Evolutionary conservation across 2,888 invertebrate species (phyloP).

Genomic region (Aspidiotus destructor): DNA sequence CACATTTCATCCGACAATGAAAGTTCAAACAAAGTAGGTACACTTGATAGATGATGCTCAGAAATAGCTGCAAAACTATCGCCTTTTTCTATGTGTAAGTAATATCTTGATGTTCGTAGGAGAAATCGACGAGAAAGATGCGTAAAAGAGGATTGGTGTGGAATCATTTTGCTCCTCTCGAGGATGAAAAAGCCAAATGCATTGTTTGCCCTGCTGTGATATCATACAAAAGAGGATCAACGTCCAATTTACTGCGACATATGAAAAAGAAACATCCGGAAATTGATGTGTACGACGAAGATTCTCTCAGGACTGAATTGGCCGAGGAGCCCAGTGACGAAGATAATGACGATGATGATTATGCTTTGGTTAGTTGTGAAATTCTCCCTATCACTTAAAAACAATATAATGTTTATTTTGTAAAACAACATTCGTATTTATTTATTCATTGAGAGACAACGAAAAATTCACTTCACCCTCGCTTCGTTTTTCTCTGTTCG

Average conservation of each 20-base stretch:
- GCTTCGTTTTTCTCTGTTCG: no score
- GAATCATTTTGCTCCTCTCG: slow-evolving; percentile 26
- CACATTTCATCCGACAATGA: slow-evolving; percentile 1
- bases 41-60: not conserved
- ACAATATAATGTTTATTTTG: no score
- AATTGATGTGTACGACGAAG: slow-evolving; percentile 23
- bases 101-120: not conserved
- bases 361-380: slow-evolving; percentile 1
- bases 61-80: not conserved
- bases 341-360: slow-evolving; percentile 11
- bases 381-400: not conserved
- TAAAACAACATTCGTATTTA: no score
- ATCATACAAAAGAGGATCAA: slow-evolving; percentile 29
- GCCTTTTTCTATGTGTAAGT: not conserved
- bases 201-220: slow-evolving; percentile 25
- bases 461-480: no score
- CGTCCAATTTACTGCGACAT: slow-evolving; percentile 28
- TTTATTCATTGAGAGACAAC: no score
- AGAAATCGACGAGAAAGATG: slow-evolving; percentile 26
- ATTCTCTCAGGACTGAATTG: slow-evolving; percentile 14
- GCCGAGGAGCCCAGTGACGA: slow-evolving; percentile 3
- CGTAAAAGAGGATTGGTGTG: slow-evolving; percentile 24
- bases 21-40: no score
- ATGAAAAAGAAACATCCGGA: slow-evolving; percentile 30
- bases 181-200: slow-evolving; percentile 26